Base-by-base conservation (phyloP, 2,797 vertebrate genomes). In the Sebastes nivosus region DNA sequence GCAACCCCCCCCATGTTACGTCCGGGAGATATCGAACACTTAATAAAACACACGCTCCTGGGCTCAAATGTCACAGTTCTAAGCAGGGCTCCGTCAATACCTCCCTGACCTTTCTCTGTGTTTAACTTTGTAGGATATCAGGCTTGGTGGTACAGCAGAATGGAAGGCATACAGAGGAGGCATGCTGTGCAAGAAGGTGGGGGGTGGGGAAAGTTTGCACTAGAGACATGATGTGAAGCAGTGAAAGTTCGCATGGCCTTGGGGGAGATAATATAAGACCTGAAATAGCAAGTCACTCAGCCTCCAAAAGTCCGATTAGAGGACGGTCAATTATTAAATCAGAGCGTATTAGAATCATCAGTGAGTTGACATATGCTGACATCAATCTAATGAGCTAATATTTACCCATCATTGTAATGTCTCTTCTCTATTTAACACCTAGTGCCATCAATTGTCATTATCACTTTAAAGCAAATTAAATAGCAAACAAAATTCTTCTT, bases 61-160 rank as follows among this genome's bases (percentile, higher is more conserved):
- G 88, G 88, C 94, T 96, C 91, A 94, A 96, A 96, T 95, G 95
- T 95, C 95, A 95, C 86, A 46, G 34, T 91, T 89, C 89, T 90
- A 91, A 94, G 93, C 92, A 90, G 77, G 82, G 79, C 61, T 82
- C 83, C 81, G 88, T 95, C 94, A 90, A 95, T 95, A 92, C 84
- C 79, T 86, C 88, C 80, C 77, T 95, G 95, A 95, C 95, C 95
- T 96, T 96, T 95, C 83, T 34, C 76, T 29, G 68, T 94, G 87
- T 95, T 95, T 95, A 94, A 94, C 89, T 94, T 92, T 85, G 85
- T 88, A 90, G 92, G 92, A 92, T 86, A 91, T 88, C 83, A 77
- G 82, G 75, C 77, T 64, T 81, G 80, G 65, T 63, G 77, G 78
- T 84, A 54, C 34, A 89, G 89, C 73, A 80, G 84, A 93, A 89